A percentile compares a stretch with the other conserved stretches of the same genome.
Evolutionary conservation across 2,113 vertebrate species (phyloP).

Genomic region (Labeo catla): DNA sequence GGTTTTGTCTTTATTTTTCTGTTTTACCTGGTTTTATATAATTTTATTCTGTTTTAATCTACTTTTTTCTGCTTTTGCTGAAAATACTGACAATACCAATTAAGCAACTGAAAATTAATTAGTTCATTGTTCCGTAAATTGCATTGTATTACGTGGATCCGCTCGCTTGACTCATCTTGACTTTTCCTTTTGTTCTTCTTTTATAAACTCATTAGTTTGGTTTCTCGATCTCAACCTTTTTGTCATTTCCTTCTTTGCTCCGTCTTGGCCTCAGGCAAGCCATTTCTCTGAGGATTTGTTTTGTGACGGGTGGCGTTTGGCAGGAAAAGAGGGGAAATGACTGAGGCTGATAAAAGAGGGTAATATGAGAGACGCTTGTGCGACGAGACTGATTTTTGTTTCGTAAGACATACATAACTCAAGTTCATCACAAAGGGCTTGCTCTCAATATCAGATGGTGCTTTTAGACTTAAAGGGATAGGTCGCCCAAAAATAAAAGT

Average conservation of each 20-base stretch:
- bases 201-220: conserved; percentile 42
- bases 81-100: background rate
- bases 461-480: background rate
- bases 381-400: background rate
- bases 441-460: background rate
- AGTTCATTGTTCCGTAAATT: conserved; percentile 9
- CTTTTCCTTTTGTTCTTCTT: conserved; percentile 35
- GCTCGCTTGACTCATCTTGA: conserved; percentile 48
- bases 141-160: conserved; percentile 48
- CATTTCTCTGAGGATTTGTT: conserved; percentile 26
- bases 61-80: background rate
- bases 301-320: background rate
- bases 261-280: conserved; percentile 48
- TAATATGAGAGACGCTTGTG: background rate
- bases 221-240: conserved; percentile 23
- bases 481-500: background rate
- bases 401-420: background rate
- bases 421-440: background rate
- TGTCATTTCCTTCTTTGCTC: conserved; percentile 47
- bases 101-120: background rate
- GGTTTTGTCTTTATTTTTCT: background rate
- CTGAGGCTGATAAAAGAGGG: conserved; percentile 8
- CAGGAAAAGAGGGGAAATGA: conserved; percentile 1
- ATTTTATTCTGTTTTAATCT: background rate
- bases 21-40: background rate